A percentile compares a stretch with the other conserved stretches of the same genome.
Conservation (phyloP, 2,113 vertebrate genomes). For the Amblyopsis rosae region DNA sequence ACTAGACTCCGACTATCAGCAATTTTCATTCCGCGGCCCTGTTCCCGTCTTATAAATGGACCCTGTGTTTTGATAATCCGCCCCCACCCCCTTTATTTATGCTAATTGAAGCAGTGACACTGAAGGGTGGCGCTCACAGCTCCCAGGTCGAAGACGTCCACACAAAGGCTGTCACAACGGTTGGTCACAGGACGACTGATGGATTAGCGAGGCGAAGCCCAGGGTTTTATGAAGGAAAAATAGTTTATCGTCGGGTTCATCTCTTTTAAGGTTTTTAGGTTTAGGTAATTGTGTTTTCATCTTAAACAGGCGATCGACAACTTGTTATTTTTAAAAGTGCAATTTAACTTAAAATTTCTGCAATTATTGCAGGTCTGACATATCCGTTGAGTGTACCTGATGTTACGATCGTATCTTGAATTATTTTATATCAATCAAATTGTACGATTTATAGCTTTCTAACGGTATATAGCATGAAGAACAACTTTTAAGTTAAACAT, state of each 20-base stretch:
- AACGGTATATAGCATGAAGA: too few relatives aligned
- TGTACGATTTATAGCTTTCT: too few relatives aligned
- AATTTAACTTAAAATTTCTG: too few relatives aligned
- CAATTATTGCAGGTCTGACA: too few relatives aligned
- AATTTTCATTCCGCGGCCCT: slow-evolving; percentile 46
- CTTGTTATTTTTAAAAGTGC: too few relatives aligned
- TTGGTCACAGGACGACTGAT: slow-evolving; percentile 73
- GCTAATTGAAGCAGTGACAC: slow-evolving; percentile 73
- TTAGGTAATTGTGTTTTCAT: too few relatives aligned
- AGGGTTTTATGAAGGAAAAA: slow-evolving; percentile 48
- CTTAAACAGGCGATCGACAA: too few relatives aligned
- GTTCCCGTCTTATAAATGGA: slow-evolving; percentile 66
- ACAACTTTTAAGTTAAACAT: too few relatives aligned
- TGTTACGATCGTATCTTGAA: too few relatives aligned
- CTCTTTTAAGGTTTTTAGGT: neutral
- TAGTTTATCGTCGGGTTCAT: neutral
- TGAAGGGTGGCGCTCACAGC: slow-evolving; percentile 60
- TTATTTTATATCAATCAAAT: too few relatives aligned
- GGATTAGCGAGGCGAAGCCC: slow-evolving; percentile 64
- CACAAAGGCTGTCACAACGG: slow-evolving; percentile 74
- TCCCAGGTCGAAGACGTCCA: slow-evolving; percentile 53
- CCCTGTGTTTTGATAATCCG: slow-evolving; percentile 68
- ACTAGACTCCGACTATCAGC: slow-evolving; percentile 54
- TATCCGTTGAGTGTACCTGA: too few relatives aligned
- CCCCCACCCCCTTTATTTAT: slow-evolving; percentile 65